Conservation (phyloP, 2,888 invertebrate genomes). For the Polydrusus pterygomalis region DNA sequence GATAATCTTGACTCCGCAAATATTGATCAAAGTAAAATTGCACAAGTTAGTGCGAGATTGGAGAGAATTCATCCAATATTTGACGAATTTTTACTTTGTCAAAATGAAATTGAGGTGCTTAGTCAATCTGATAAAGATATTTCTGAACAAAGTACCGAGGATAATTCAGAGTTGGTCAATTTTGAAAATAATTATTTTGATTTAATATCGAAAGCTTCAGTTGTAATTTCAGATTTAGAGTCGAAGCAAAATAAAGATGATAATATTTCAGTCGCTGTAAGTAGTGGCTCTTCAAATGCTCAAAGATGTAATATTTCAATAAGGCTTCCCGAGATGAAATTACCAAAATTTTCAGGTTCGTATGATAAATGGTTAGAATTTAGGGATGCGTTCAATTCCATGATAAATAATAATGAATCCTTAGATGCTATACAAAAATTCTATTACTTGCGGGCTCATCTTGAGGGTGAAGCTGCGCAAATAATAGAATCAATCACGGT, state of each 20-base stretch:
- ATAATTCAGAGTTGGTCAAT: not conserved
- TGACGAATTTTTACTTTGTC: not conserved
- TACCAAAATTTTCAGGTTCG: too few species aligned
- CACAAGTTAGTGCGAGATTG: not conserved
- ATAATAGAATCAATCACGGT: constrained; percentile 11
- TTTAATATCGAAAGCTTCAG: too few species aligned
- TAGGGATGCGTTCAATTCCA: too few species aligned
- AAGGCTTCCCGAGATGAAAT: too few species aligned
- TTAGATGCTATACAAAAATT: too few species aligned
- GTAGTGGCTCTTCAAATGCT: too few species aligned
- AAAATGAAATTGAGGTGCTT: not conserved
- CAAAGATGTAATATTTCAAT: too few species aligned
- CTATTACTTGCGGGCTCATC: too few species aligned
- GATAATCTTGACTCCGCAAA: not conserved
- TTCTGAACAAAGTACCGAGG: too few species aligned
- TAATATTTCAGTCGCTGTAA: not conserved
- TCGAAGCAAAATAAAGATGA: not conserved
- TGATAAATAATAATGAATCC: constrained; percentile 7
- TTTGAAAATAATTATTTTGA: not conserved
- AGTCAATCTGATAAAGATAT: too few species aligned
- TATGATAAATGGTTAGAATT: too few species aligned
- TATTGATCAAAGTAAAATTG: not conserved
- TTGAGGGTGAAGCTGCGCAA: constrained; percentile 25
- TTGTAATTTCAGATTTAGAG: not conserved
- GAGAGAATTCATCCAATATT: not conserved